Evolutionary conservation across 2,888 invertebrate species (phyloP).

Genomic region (Polymixis flavicincta): DNA sequence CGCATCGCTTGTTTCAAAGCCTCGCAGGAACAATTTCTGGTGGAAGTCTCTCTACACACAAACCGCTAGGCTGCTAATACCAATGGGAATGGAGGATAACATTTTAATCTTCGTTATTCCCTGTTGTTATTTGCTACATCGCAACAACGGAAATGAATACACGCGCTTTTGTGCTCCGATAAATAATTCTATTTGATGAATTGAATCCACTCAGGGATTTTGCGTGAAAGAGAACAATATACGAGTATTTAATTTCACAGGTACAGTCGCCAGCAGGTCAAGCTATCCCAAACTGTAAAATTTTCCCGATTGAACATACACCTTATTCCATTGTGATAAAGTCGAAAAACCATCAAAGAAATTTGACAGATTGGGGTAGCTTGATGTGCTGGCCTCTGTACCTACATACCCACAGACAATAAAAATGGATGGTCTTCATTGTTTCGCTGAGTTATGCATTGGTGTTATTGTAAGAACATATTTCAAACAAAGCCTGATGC

Average conservation of each 20-base stretch:
- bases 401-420: not conserved
- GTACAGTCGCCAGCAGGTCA: too few relatives aligned
- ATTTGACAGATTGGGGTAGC: too few relatives aligned
- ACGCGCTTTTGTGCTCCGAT: constrained; percentile 56
- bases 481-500: not conserved
- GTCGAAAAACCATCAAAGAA: too few relatives aligned
- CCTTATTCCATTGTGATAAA: too few relatives aligned
- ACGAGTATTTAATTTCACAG: constrained; percentile 17
- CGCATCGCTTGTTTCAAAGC: constrained; percentile 42
- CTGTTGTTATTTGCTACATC: constrained; percentile 60
- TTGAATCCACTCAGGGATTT: constrained; percentile 57
- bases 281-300: too few relatives aligned
- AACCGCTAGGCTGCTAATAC: constrained; percentile 58
- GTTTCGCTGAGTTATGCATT: constrained; percentile 14
- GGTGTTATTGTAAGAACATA: constrained; percentile 7
- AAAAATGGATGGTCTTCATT: constrained; percentile 12
- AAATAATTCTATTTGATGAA: constrained; percentile 65
- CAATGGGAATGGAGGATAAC: constrained; percentile 62
- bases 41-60: constrained; percentile 60
- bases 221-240: constrained; percentile 47
- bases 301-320: too few relatives aligned
- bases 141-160: constrained; percentile 62
- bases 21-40: constrained; percentile 55
- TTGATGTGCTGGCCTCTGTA: too few relatives aligned
- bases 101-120: constrained; percentile 68